These are phyloP conservation scores for Zonotrichia leucophrys DNA, from an alignment of 2,113 vertebrate genomes.

Conservation along the genomic window DNA sequence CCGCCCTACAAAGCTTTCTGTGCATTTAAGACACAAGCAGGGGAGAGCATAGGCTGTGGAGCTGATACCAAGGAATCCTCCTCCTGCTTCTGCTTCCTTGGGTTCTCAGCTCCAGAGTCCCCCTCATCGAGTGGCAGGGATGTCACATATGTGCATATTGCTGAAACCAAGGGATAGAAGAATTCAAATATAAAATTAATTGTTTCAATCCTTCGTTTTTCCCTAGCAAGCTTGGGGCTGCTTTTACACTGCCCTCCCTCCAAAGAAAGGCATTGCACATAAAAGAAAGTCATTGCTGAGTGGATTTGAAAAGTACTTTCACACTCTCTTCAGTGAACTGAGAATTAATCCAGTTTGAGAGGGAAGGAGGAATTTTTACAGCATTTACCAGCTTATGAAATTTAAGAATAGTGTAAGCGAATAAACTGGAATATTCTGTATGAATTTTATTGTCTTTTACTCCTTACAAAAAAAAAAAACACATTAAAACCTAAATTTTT, in stretches of 20 bases:
- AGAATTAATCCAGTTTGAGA: not conserved
- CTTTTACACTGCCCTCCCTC: not conserved
- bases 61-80: not conserved
- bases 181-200: not conserved
- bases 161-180: not conserved
- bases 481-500: not conserved
- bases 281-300: not conserved
- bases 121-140: not conserved
- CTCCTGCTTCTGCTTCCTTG: not conserved
- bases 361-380: not conserved
- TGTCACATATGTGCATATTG: rapidly evolving
- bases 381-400: not conserved
- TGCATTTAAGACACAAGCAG: not conserved
- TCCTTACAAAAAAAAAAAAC: not conserved
- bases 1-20: not conserved
- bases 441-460: not conserved
- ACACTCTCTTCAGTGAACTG: not conserved
- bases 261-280: not conserved
- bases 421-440: not conserved
- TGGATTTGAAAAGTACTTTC: not conserved
- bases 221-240: not conserved
- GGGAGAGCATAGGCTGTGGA: rapidly evolving
- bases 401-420: not conserved
- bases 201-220: not conserved
- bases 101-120: not conserved